These are phyloP conservation scores for Menidia beryllina DNA, from an alignment of 2,113 vertebrate genomes.

Conservation along the genomic window DNA sequence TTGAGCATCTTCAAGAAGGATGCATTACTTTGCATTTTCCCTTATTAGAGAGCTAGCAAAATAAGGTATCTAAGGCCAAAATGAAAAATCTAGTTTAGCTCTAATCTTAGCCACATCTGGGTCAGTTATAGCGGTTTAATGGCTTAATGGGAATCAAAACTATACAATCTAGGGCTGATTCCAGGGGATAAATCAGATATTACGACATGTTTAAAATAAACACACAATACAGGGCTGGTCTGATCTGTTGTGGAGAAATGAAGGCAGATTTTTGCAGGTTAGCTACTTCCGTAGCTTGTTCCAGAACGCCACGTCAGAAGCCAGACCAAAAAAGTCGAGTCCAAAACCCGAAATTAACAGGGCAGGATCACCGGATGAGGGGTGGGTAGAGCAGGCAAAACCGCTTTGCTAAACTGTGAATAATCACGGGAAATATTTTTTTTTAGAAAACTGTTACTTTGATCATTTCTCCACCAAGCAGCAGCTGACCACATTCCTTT, in stretches of 20 bases:
- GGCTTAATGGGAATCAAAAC: neutral
- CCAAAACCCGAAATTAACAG: slow-evolving; percentile 3
- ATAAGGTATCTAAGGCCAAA: neutral
- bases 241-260: neutral
- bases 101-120: too few relatives aligned
- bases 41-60: neutral
- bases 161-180: neutral
- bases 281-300: slow-evolving; percentile 63
- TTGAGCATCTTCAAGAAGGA: too few relatives aligned
- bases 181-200: neutral
- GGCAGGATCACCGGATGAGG: neutral
- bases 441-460: neutral
- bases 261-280: neutral
- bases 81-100: neutral
- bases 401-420: neutral
- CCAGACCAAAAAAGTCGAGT: slow-evolving; percentile 62
- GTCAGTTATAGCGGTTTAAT: neutral
- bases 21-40: neutral
- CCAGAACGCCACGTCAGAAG: slow-evolving; percentile 89
- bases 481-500: neutral
- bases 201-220: neutral
- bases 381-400: neutral
- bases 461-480: neutral
- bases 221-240: accelerated
- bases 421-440: too few relatives aligned